Evolutionary conservation across 92 coral and sea anemone species (phyloP), one percentile per base, ranked within the genome.

Genomic region (Montipora capitata): DNA sequence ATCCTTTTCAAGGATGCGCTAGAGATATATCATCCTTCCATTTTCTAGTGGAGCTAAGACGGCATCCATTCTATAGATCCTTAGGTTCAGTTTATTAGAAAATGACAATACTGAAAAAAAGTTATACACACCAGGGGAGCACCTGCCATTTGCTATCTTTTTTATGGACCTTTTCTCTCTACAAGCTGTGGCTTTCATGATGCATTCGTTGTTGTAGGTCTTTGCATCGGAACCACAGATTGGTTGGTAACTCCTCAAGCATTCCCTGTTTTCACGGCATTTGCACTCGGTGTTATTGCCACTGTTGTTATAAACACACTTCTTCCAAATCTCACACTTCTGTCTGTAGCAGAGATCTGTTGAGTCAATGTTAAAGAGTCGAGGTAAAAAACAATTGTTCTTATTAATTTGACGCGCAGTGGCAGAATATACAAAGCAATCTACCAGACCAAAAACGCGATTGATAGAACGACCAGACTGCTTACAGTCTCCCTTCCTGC

Each of bases 111-210:
- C 52, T 48, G 52, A 48, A 48, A 17, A 61, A 39, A 17, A 3
- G 13, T 12, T n/a, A 59, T 38, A 17, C 89, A 42, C 41, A 96
- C 99, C 96, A 84, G 99, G 99, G 10, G 88, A 4, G 58, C 99
- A 96, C 10, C 66, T 43, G 2, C 95, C 92, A 0, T 61, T 43
- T 45, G 83, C 76, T 39, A 91, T 90, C 80, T 68, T 74, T 15
- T 71, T 45, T 4, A 94, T 63, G 27, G 61, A 43, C 51, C 68
- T 86, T 4, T 80, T 61, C 73, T 78, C 82, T 66, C 96, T 93
- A 40, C 99, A 96, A 3, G 91, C 96, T 11, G 92, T 95, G 10
- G 99, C 98, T 35, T 95, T 93, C 98, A 96, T 79, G 45, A 96
- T 89, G 49, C 99, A 96, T 27, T 88, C 73, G 65, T 95, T 96